phyloP scores from a whole-genome alignment of 2,113 vertebrate genomes.

The Rhinoptilus africanus region DNA sequence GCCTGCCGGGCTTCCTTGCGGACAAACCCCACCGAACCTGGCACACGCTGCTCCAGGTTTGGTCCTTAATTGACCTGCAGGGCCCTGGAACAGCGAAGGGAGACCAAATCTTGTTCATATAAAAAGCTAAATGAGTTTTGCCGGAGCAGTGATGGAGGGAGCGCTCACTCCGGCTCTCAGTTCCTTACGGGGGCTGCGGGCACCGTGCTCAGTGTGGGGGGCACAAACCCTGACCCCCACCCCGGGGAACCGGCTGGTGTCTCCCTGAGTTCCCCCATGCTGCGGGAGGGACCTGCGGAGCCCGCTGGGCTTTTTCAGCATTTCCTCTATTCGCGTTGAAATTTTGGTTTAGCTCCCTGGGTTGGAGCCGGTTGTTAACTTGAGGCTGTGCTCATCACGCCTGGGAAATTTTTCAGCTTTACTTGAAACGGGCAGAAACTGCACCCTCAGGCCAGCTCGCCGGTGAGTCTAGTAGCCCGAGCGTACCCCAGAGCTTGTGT shows the following conservation, averaged over 20 bases:
- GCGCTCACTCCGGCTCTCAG: background rate
- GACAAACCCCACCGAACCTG: rapidly evolving
- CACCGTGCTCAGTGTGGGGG: background rate
- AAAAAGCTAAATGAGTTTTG: background rate
- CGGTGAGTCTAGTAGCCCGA: rapidly evolving
- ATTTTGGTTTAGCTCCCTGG: background rate
- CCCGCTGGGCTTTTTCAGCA: background rate
- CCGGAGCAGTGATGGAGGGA: background rate
- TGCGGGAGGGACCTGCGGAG: rapidly evolving
- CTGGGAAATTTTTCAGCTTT: background rate
- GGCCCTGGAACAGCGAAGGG: background rate
- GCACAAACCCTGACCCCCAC: background rate
- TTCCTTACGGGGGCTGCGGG: background rate
- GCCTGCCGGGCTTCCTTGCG: background rate
- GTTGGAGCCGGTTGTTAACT: background rate
- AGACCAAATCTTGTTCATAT: background rate
- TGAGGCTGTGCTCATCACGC: background rate
- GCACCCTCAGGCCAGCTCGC: background rate
- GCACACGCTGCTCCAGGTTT: background rate
- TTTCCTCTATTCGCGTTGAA: background rate
- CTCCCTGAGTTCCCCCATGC: rapidly evolving
- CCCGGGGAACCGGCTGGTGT: background rate
- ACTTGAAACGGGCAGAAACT: background rate
- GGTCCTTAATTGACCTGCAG: background rate
- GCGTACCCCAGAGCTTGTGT: rapidly evolving